These are phyloP conservation scores for Malurus splendens DNA, from an alignment of 2,797 vertebrate species.

Conservation along the genomic window DNA sequence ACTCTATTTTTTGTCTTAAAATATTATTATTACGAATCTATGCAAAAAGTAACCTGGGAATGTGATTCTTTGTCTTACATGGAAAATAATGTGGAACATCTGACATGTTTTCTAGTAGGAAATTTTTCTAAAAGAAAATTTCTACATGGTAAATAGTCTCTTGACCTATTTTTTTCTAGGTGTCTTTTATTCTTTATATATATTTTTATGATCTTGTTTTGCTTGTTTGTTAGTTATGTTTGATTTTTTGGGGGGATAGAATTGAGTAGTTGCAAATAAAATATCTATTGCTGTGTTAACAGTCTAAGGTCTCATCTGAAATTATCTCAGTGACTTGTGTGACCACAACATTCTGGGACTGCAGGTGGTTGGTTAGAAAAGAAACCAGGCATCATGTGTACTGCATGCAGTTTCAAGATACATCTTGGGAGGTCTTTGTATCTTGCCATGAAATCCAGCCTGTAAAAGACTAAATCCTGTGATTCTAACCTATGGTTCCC, in stretches of 20 bases:
- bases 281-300: not conserved
- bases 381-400: not conserved
- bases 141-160: not conserved
- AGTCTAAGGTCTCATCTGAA: not conserved
- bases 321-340: not conserved
- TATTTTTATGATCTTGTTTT: not conserved
- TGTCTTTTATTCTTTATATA: not conserved
- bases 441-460: not conserved
- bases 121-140: not conserved
- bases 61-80: not conserved
- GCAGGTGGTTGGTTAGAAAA: constrained; percentile 1
- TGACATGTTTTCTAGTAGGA: not conserved
- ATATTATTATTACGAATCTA: not conserved
- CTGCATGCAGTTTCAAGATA: not conserved
- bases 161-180: not conserved
- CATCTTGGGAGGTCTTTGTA: not conserved
- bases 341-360: not conserved
- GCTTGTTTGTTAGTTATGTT: rapidly evolving
- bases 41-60: not conserved
- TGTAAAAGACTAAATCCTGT: not conserved
- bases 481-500: not conserved
- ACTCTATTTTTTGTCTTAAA: not conserved
- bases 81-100: not conserved
- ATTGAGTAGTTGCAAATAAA: not conserved
- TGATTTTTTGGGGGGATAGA: not conserved